These are phyloP conservation scores for Colius striatus DNA, from an alignment of 2,113 vertebrate genomes.

Conservation along the genomic window DNA sequence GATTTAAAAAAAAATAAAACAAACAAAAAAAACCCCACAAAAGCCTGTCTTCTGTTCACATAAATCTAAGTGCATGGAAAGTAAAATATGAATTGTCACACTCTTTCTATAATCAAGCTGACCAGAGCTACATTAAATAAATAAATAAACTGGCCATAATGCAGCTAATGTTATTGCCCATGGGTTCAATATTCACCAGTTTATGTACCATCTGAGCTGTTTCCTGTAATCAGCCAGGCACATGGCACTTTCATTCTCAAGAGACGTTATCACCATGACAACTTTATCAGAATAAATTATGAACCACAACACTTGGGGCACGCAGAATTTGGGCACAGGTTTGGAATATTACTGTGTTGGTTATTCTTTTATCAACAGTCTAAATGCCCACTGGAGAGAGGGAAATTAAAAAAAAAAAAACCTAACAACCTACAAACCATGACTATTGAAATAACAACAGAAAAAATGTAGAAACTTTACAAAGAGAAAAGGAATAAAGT, in stretches of 20 bases:
- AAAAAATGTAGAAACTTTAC: slow-evolving; percentile 74
- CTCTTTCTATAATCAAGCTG: slow-evolving; percentile 20
- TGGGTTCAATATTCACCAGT: slow-evolving; percentile 81
- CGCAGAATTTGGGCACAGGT: slow-evolving; percentile 55
- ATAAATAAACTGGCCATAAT: slow-evolving; percentile 59
- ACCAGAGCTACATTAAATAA: slow-evolving; percentile 43
- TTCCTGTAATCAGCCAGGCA: slow-evolving; percentile 78
- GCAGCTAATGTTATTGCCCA: slow-evolving; percentile 43
- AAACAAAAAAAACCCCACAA: not conserved
- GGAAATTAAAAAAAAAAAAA: slow-evolving; percentile 37
- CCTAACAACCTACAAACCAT: not conserved
- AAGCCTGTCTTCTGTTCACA: not conserved
- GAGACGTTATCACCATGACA: slow-evolving; percentile 83
- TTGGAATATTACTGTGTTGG: slow-evolving; percentile 67
- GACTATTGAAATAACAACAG: slow-evolving; percentile 72
- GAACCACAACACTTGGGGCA: slow-evolving; percentile 73
- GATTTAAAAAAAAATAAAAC: slow-evolving; percentile 7
- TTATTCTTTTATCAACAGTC: slow-evolving; percentile 61
- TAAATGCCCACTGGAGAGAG: slow-evolving; percentile 44
- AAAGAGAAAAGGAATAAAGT: slow-evolving; percentile 76
- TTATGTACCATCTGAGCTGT: slow-evolving; percentile 78
- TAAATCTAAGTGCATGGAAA: slow-evolving; percentile 36
- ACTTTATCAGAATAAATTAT: slow-evolving; percentile 83
- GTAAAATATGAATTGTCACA: slow-evolving; percentile 48
- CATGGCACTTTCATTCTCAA: slow-evolving; percentile 75